phyloP scores from a whole-genome alignment of 2,113 vertebrate species.

The Ahaetulla prasina region DNA sequence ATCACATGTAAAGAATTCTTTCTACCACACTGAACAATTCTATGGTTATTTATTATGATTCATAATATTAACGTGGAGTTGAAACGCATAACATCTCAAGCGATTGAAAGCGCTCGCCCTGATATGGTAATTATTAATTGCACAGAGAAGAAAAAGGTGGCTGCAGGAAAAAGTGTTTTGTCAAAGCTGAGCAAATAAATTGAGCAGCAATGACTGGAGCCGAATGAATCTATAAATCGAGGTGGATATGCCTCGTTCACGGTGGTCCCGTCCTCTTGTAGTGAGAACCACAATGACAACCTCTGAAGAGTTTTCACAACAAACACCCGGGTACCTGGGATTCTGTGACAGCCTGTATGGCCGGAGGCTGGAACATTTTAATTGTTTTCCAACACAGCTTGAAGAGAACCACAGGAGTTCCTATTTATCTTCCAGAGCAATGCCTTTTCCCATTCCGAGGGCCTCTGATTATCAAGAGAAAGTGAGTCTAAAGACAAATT shows the following conservation, averaged over 20 bases:
- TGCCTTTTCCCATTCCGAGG: not conserved
- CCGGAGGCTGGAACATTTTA: not conserved
- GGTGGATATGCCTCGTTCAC: not conserved
- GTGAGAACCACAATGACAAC: not conserved
- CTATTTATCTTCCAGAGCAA: not conserved
- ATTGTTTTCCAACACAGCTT: not conserved
- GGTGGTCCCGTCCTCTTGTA: not conserved
- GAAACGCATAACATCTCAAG: not conserved
- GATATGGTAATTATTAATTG: not conserved
- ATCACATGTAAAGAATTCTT: not conserved
- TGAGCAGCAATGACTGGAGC: not conserved
- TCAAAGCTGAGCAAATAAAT: not conserved
- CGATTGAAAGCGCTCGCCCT: not conserved
- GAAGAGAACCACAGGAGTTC: not conserved
- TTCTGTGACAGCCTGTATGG: not conserved
- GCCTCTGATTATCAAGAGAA: not conserved
- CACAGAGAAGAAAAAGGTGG: not conserved
- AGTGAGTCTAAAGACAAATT: not conserved
- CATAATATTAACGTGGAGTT: not conserved
- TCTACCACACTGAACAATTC: not conserved
- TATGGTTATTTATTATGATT: not conserved
- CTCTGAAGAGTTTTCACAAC: not conserved
- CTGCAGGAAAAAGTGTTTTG: not conserved
- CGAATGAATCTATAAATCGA: not conserved
- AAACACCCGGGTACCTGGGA: not conserved